A percentile compares a stretch with the other conserved stretches of the same genome.
These are phyloP conservation scores for Chelon labrosus DNA, from an alignment of 2,797 vertebrate species.

Conservation along the genomic window DNA sequence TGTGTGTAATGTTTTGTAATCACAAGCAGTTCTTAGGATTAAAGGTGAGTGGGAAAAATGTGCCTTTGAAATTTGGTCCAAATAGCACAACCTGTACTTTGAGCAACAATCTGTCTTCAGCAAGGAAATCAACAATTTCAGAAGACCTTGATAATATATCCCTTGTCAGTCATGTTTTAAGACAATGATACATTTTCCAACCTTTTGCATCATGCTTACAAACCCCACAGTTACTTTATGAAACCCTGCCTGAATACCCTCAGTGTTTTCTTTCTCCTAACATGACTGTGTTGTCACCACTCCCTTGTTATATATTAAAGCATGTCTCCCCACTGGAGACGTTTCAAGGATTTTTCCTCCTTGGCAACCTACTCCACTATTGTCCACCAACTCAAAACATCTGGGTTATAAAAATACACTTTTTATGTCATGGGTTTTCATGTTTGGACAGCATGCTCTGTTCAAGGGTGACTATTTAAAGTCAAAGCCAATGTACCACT, in stretches of 20 bases:
- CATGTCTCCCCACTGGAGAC: slow-evolving; percentile 44
- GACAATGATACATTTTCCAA: slow-evolving; percentile 27
- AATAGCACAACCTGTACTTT: slow-evolving; percentile 23
- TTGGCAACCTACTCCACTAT: slow-evolving; percentile 55
- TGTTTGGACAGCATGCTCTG: slow-evolving; percentile 8
- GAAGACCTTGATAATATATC: not conserved
- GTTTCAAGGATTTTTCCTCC: slow-evolving; percentile 61
- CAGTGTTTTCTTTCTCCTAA: slow-evolving; percentile 19
- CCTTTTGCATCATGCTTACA: slow-evolving; percentile 10
- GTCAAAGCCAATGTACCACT: slow-evolving; percentile 1
- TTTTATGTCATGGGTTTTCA: slow-evolving; percentile 28
- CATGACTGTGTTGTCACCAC: slow-evolving; percentile 41
- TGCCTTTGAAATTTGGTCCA: not conserved
- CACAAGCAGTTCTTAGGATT: not conserved
- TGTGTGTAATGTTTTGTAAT: slow-evolving; percentile 15
- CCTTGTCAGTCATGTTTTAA: not conserved
- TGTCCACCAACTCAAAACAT: slow-evolving; percentile 70
- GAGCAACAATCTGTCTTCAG: slow-evolving; percentile 25
- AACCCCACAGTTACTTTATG: not conserved
- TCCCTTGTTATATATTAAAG: slow-evolving; percentile 52
- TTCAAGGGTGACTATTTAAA: slow-evolving; percentile 22
- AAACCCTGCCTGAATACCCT: not conserved
- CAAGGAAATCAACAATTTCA: slow-evolving; percentile 16
- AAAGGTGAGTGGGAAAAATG: slow-evolving; percentile 5
- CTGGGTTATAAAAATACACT: slow-evolving; percentile 59